Conservation (phyloP, 2,888 invertebrate genomes). For the Nomada lathburiana region DNA sequence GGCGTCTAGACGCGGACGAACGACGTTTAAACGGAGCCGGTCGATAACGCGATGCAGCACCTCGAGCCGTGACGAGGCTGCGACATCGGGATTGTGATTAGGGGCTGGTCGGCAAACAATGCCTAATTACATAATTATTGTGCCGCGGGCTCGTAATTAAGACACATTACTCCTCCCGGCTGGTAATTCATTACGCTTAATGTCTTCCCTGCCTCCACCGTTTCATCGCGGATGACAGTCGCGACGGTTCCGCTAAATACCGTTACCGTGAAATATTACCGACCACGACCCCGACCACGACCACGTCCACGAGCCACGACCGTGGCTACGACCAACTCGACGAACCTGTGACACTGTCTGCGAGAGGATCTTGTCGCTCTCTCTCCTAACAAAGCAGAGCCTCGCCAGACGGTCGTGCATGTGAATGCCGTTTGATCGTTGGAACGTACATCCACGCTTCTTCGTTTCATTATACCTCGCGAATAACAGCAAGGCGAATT, state of each 20-base stretch:
- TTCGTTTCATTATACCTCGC: slow-evolving; percentile 34
- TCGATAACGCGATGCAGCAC: slow-evolving; percentile 73
- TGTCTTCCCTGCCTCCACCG: slow-evolving; percentile 80
- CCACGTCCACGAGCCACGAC: slow-evolving; percentile 26
- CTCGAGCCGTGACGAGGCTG: slow-evolving; percentile 74
- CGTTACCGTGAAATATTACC: slow-evolving; percentile 80
- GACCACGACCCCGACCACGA: slow-evolving; percentile 56
- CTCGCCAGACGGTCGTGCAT: slow-evolving; percentile 18
- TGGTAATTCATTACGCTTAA: slow-evolving; percentile 83
- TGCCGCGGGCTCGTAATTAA: slow-evolving; percentile 81
- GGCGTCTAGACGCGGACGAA: slow-evolving; percentile 60
- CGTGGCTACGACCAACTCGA: neutral
- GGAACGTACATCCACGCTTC: slow-evolving; percentile 4
- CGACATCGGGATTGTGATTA: slow-evolving; percentile 78
- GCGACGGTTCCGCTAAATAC: slow-evolving; percentile 79
- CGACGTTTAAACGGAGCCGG: slow-evolving; percentile 68
- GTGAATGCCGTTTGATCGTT: slow-evolving; percentile 41
- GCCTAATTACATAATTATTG: slow-evolving; percentile 84
- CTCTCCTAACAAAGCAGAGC: slow-evolving; percentile 53
- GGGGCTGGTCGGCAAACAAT: slow-evolving; percentile 81
- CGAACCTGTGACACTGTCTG: neutral
- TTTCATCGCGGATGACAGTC: slow-evolving; percentile 81
- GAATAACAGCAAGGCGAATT: slow-evolving; percentile 50
- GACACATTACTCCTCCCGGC: slow-evolving; percentile 82
- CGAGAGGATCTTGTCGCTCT: slow-evolving; percentile 46